Conservation (phyloP, 2,888 invertebrate species). For the Diachrysia chrysitis region DNA sequence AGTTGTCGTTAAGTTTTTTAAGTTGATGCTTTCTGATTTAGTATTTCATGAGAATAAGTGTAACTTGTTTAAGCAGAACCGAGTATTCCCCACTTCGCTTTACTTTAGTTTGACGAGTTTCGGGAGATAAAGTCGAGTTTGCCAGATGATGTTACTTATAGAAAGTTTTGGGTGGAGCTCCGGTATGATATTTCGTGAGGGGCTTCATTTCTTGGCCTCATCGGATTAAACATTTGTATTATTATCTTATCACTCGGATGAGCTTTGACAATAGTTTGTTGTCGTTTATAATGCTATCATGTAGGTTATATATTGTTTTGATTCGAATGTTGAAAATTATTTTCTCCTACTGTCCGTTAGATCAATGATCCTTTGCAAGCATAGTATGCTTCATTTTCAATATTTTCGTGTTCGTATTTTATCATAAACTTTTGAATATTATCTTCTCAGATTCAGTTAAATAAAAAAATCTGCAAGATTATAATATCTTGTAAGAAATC, state of each 20-base stretch:
- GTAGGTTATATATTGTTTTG: not conserved
- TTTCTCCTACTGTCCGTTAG: too few relatives aligned
- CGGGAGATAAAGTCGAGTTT: conserved; percentile 38
- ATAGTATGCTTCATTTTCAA: too few relatives aligned
- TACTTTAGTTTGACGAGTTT: conserved; percentile 44
- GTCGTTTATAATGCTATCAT: not conserved
- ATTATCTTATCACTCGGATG: not conserved
- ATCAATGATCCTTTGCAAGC: too few relatives aligned
- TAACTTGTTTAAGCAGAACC: conserved; percentile 38
- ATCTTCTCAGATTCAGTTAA: too few relatives aligned
- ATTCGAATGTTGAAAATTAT: too few relatives aligned
- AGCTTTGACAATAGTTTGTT: not conserved
- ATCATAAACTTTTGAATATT: too few relatives aligned
- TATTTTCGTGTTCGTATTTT: too few relatives aligned
- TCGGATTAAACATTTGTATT: not conserved
- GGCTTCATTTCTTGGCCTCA: not conserved
- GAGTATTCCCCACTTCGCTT: conserved; percentile 26
- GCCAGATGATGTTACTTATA: conserved; percentile 35
- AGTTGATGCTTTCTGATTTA: conserved; percentile 38
- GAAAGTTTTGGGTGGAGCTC: conserved; percentile 16
- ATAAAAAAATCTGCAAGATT: too few relatives aligned
- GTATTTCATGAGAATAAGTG: conserved; percentile 30
- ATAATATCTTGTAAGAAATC: too few relatives aligned
- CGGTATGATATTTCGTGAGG: not conserved
- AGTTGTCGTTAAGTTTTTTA: conserved; percentile 30